Percentiles rank a stretch among this genome's conserved stretches.
Evolutionary conservation across 2,797 vertebrate species (phyloP).

Genomic region (Catharus ustulatus): DNA sequence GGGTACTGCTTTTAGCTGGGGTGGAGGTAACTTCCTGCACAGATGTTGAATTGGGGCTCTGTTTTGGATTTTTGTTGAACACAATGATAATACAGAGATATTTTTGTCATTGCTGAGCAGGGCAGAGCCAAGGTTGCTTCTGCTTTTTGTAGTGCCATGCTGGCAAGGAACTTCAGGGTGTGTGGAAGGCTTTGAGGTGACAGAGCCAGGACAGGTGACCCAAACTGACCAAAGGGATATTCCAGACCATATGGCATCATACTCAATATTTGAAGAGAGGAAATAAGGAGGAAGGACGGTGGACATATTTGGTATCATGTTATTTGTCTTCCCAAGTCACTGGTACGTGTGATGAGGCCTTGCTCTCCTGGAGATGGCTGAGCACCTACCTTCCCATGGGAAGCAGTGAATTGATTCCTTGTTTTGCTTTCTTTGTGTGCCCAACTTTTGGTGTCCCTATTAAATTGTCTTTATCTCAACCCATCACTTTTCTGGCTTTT

Average conservation of each 20-base stretch:
- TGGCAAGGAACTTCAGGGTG: fast-evolving
- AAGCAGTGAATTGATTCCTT: background rate
- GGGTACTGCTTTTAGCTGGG: background rate
- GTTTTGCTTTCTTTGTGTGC: background rate
- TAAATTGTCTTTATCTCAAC: background rate
- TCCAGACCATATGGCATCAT: background rate
- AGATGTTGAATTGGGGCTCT: background rate
- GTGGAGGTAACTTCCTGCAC: background rate
- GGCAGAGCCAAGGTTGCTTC: background rate
- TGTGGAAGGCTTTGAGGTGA: fast-evolving
- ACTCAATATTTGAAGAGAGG: background rate
- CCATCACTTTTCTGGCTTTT: background rate
- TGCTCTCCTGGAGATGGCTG: background rate
- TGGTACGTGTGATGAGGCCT: fast-evolving
- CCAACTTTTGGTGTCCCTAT: background rate
- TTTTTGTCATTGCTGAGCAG: background rate
- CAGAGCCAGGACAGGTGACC: background rate
- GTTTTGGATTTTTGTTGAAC: background rate
- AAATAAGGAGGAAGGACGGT: background rate
- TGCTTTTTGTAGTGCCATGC: background rate
- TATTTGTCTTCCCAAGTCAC: background rate
- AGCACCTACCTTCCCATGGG: background rate
- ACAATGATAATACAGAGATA: fast-evolving
- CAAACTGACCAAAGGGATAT: background rate
- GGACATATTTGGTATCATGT: background rate